Base-by-base conservation (phyloP, 1,140 invertebrate genomes). In the Pachypsylla venusta region DNA sequence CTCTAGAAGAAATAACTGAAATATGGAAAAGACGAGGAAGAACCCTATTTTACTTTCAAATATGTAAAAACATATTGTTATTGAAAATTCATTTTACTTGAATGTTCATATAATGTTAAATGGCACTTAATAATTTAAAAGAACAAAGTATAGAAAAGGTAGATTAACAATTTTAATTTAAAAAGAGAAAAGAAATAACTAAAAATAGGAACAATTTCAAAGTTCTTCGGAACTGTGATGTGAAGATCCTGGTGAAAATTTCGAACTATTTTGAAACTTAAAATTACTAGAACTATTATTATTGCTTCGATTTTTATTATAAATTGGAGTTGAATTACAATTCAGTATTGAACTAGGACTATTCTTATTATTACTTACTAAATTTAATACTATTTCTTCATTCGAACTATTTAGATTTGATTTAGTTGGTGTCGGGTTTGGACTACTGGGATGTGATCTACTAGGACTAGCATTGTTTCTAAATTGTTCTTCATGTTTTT, bases 191-290 rank as follows among this genome's bases (percentile, higher is more conserved):
- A 5, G 7, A 10, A 35, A 35, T 7, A 35, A 35, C n/a, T n/a
- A 35, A 35, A 48, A 7, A 48, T 19, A 48, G 16, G 42, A 48
- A 48, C 42, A 48, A n/a, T 19, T 48, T 19, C 22, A 48, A n/a
- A 48, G 42, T 19, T 48, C 42, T 19, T 48, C 42, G 3, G 42
- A 48, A 48, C 42, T 48, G 16, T n/a, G 7, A 19, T 48, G 4
- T 48, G 42, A 48, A 48, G 42, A 48, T 19, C 22, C 22, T n/a
- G 42, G 42, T 19, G 42, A 48, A n/a, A 48, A 48, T 48, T n/a
- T 48, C n/a, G 42, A 48, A 48, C 42, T 48, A 48, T 48, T 48
- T 48, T 48, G 42, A 22, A 48, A 48, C 16, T 48, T 48, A n/a
- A n/a, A 19, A 48, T 19, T 19, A 35, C 30, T 35, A 35, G 7